Percentiles rank a stretch among this genome's conserved stretches.
Conservation (phyloP, 2,113 vertebrate genomes). For the Hydropotes inermis region DNA sequence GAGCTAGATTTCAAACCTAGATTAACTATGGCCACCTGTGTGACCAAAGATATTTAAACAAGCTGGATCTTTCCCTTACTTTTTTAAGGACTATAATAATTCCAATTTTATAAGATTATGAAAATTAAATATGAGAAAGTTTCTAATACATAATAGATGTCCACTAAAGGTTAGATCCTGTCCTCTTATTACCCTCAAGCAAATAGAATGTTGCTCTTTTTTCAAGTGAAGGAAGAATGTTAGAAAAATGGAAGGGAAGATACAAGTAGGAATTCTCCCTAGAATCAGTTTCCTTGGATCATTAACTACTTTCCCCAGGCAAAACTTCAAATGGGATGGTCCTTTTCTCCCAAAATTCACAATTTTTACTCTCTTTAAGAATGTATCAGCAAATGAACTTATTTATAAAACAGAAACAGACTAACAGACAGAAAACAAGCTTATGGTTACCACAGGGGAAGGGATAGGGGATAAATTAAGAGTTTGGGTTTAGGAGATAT, state of each 20-base stretch:
- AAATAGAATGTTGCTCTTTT: not conserved
- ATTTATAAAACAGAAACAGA: not conserved
- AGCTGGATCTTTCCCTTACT: not conserved
- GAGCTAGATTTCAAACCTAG: not conserved
- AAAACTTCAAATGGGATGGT: not conserved
- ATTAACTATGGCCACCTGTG: not conserved
- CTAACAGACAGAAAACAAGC: not conserved
- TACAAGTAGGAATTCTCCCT: not conserved
- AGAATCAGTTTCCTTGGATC: slow-evolving; percentile 5
- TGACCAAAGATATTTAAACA: not conserved
- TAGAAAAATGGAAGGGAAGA: not conserved
- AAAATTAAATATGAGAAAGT: slow-evolving; percentile 5
- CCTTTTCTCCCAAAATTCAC: not conserved
- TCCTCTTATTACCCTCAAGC: not conserved
- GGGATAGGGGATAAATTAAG: not conserved
- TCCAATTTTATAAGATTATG: not conserved
- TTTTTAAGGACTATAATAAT: not conserved
- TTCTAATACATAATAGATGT: not conserved
- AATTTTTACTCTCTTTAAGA: not conserved
- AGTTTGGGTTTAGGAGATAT: not conserved
- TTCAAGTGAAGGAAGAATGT: not conserved
- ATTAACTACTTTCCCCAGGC: not conserved
- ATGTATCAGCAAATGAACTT: not conserved
- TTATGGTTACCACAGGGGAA: not conserved
- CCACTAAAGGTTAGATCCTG: not conserved